These are phyloP conservation scores for Myotis planiceps DNA, from an alignment of 2,797 vertebrate species.

Conservation along the genomic window DNA sequence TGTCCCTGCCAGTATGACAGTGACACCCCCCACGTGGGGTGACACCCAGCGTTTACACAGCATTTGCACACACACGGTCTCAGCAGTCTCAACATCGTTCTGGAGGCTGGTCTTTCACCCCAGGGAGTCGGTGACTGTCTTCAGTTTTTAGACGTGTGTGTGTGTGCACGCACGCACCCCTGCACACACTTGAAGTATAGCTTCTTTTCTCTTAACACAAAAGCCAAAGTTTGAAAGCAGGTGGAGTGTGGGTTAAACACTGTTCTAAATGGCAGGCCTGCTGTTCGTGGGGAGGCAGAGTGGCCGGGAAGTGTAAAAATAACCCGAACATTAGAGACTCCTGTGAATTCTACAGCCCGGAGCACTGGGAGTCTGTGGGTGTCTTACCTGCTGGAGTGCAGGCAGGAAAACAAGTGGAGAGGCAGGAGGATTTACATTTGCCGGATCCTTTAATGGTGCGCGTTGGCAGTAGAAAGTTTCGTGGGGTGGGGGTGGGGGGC, in stretches of 20 bases:
- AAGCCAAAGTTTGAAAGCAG: slow-evolving; percentile 76
- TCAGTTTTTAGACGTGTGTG: neutral
- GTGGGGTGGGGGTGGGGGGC: neutral
- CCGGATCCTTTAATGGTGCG: slow-evolving; percentile 31
- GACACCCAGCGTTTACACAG: neutral
- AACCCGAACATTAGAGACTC: slow-evolving; percentile 81
- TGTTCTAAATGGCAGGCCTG: slow-evolving; percentile 82
- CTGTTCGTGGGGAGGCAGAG: slow-evolving; percentile 75
- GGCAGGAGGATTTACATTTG: slow-evolving; percentile 67
- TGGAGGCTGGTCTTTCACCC: neutral
- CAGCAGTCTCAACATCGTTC: neutral
- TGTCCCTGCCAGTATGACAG: neutral
- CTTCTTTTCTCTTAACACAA: slow-evolving; percentile 74
- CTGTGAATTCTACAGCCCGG: slow-evolving; percentile 78
- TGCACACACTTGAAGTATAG: neutral
- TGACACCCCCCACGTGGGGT: neutral
- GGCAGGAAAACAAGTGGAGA: slow-evolving; percentile 75
- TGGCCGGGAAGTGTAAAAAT: slow-evolving; percentile 81
- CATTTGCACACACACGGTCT: neutral
- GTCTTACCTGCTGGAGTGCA: slow-evolving; percentile 81
- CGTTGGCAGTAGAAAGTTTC: slow-evolving; percentile 46
- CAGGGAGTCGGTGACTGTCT: neutral
- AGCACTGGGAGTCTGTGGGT: slow-evolving; percentile 75
- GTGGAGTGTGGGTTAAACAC: slow-evolving; percentile 82
- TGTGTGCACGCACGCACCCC: neutral